A percentile compares a stretch with the other conserved stretches of the same genome.
Evolutionary conservation across 2,888 invertebrate species (phyloP).

Genomic region (Tigriopus californicus): DNA sequence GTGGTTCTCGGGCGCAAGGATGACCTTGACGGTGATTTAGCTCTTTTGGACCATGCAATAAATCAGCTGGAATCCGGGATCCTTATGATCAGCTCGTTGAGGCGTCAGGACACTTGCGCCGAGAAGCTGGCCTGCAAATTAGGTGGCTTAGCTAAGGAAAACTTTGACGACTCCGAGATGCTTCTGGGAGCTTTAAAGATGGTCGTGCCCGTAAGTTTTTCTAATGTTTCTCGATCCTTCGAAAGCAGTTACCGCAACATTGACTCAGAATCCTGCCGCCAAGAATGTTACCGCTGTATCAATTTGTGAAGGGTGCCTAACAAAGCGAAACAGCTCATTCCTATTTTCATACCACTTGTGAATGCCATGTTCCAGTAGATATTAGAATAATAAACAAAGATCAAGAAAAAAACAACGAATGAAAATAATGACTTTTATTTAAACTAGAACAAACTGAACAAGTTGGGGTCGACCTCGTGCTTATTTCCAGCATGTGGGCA

Average conservation of each 20-base stretch:
- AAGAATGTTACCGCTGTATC: conserved; percentile 5
- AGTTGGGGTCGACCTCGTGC: conserved; percentile 2
- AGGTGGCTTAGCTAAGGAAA: not conserved
- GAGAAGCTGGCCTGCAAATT: conserved; percentile 1
- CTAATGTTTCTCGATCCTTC: not conserved
- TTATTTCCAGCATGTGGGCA: conserved; percentile 1
- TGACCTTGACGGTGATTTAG: not conserved
- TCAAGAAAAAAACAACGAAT: too few relatives aligned
- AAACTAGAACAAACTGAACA: not conserved
- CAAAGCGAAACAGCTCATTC: too few relatives aligned
- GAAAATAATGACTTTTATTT: too few relatives aligned
- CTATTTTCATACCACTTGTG: too few relatives aligned
- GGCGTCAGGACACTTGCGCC: conserved; percentile 1
- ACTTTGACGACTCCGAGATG: not conserved
- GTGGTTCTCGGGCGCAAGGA: not conserved
- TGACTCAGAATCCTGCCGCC: not conserved
- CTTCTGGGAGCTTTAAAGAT: not conserved
- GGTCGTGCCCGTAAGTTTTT: not conserved
- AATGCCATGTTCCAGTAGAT: too few relatives aligned
- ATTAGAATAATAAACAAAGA: too few relatives aligned
- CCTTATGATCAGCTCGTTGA: not conserved
- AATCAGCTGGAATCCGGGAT: conserved; percentile 1
- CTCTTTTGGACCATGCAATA: not conserved
- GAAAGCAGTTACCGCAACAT: not conserved
- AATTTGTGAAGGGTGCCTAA: not conserved